Conservation (phyloP, 2,797 vertebrate species). For the Acomys russatus region DNA sequence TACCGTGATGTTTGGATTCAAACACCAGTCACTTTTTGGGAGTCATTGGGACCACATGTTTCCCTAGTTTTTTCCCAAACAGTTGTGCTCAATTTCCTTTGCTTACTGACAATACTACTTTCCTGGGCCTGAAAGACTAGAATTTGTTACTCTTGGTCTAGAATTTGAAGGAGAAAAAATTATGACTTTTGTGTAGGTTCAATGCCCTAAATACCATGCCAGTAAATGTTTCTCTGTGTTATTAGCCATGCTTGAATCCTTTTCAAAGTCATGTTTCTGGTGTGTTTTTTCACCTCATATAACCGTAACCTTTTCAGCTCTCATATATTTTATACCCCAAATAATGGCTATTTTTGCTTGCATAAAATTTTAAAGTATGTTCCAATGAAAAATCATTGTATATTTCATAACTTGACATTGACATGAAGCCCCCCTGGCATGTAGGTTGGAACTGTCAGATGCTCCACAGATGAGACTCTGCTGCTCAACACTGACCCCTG, state of each 20-base stretch:
- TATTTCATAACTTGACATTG: background rate
- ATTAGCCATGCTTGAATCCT: background rate
- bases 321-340: background rate
- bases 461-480: background rate
- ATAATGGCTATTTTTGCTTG: conserved; percentile 22
- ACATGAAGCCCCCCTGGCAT: background rate
- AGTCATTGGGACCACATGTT: background rate
- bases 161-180: background rate
- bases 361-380: background rate
- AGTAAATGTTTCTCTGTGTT: conserved; percentile 30
- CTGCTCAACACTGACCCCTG: background rate
- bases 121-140: background rate
- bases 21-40: background rate
- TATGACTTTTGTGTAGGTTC: background rate
- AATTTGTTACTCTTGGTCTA: background rate
- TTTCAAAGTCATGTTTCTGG: background rate
- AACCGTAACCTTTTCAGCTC: background rate
- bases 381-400: background rate
- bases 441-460: background rate
- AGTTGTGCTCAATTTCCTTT: background rate
- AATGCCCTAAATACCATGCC: background rate
- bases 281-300: background rate
- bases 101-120: background rate
- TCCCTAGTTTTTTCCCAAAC: background rate
- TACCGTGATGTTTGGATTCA: background rate